phyloP scores from a whole-genome alignment of 2,888 invertebrate species.

The Tetheella fluctuosa region DNA sequence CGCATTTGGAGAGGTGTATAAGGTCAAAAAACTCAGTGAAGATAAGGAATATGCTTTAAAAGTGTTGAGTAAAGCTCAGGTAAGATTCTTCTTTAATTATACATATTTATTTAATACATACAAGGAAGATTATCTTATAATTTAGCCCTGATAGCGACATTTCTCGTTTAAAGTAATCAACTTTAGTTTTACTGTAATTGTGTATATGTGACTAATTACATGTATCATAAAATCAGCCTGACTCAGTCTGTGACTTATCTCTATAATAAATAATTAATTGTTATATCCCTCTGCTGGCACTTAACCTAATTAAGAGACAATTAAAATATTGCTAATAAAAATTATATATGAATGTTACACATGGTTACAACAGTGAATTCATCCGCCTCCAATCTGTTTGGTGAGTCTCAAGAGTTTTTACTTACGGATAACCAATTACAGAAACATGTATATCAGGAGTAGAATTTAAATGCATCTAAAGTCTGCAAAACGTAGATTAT shows the following conservation, averaged over 20 bases:
- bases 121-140: background rate
- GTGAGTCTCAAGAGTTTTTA: too few species aligned
- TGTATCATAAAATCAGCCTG: background rate
- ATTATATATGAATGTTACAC: background rate
- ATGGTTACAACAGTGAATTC: background rate
- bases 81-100: conserved; percentile 50
- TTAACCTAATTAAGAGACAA: background rate
- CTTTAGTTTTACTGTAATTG: background rate
- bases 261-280: background rate
- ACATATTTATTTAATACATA: background rate
- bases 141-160: background rate
- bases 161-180: background rate
- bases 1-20: conserved; percentile 95
- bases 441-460: too few species aligned
- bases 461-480: background rate
- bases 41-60: conserved; percentile 92
- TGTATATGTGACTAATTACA: background rate
- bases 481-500: background rate
- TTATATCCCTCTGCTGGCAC: background rate
- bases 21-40: conserved; percentile 87
- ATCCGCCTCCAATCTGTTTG: too few species aligned
- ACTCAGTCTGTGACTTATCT: background rate
- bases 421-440: too few species aligned
- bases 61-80: conserved; percentile 91
- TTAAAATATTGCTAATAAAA: background rate